Evolutionary conservation across 2,888 invertebrate species (phyloP), one percentile per base, ranked within the genome.

Genomic region (Conus canariensis): DNA sequence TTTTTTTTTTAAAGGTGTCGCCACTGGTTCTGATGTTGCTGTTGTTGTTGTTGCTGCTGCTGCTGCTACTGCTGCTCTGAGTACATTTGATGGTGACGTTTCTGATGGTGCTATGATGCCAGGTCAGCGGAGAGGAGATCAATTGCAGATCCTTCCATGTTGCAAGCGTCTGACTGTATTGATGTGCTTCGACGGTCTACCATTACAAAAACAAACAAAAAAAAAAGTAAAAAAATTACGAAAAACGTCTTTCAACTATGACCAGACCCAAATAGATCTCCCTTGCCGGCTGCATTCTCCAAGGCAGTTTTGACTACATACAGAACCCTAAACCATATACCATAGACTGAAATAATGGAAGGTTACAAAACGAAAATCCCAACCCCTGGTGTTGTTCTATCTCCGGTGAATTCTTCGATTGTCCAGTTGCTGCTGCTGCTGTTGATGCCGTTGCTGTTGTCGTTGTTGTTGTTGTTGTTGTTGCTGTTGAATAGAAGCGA

Each of bases 161-260:
- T 85, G 85, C 85, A 85, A 60, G 85, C 85, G 85, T 85, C 85
- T 85, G 85, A 85, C 60, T 85, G 85, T 85, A 85, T 85, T 85
- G 85, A 85, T 85, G 85, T 85, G 85, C 85, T 60, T 85, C 60
- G 56, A 83, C 25, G 25, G 14, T 85, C 60, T 25, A 60, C 59
- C 0, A n/a, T 74, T n/a, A 74, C 19, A 56, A 58, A 83, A 60
- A 45, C 10, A 80, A 45, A 30, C 45, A 80, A 74, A 7, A 45
- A 45, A 45, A 4, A 3, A 45, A 45, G 4, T 0, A 45, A 45
- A 45, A 45, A 45, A 45, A 45, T 45, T 3, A 45, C 45, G 45
- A 45, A 45, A 5, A 74, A 85, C 85, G 85, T 85, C 85, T 85
- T 60, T 85, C n/a, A 85, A 85, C 85, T n/a, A 14, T 25, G 85